Conservation (phyloP, 2,797 vertebrate genomes). For the Cyclura pinguis region DNA sequence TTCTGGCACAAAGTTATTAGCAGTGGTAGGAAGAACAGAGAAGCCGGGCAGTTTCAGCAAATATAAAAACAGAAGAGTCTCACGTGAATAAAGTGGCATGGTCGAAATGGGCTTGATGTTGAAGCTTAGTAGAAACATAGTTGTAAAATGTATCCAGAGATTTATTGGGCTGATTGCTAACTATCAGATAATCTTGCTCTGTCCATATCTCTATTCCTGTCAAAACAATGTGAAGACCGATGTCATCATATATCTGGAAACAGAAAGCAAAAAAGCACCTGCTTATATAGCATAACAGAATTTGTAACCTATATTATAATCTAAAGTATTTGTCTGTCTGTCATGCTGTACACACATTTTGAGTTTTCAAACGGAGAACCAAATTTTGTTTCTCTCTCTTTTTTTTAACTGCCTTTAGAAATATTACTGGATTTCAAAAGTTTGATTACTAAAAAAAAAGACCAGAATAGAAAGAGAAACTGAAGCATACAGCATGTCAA, state of each 20-base stretch:
- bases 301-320: too few relatives aligned
- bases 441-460: too few relatives aligned
- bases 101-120: neutral
- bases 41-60: neutral
- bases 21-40: neutral
- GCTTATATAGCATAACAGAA: too few relatives aligned
- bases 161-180: neutral
- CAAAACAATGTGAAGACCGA: slow-evolving; percentile 24
- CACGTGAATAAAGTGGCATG: slow-evolving; percentile 19
- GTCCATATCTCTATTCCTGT: slow-evolving; percentile 37
- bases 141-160: neutral
- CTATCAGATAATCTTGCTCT: neutral
- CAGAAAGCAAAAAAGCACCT: neutral
- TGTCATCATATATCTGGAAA: slow-evolving; percentile 18
- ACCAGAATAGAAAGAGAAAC: too few relatives aligned
- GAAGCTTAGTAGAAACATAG: slow-evolving; percentile 2
- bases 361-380: too few relatives aligned
- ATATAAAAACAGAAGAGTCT: neutral
- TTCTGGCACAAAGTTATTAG: too few relatives aligned
- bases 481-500: too few relatives aligned
- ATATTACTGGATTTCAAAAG: too few relatives aligned
- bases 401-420: too few relatives aligned
- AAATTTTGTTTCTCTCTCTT: too few relatives aligned
- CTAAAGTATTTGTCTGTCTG: too few relatives aligned
- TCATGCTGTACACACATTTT: too few relatives aligned